phyloP scores from a whole-genome alignment of 2,888 invertebrate genomes.

The Tiliacea aurago region DNA sequence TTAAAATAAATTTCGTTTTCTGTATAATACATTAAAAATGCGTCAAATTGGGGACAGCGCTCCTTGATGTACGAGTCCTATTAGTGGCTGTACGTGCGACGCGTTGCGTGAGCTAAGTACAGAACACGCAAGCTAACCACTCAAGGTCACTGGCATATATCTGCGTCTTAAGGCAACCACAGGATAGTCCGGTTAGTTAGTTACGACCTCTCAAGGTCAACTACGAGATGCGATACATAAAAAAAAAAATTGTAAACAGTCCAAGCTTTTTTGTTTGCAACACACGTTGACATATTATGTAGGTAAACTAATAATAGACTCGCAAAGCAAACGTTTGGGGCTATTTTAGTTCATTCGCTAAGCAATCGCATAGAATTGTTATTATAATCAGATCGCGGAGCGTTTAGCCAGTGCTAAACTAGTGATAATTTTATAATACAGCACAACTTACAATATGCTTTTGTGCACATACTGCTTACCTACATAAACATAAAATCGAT shows the following conservation, averaged over 20 bases:
- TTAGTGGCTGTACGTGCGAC: too few relatives aligned
- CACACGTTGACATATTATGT: constrained; percentile 31
- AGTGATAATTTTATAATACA: neutral
- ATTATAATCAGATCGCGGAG: constrained; percentile 8
- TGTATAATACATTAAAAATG: too few relatives aligned
- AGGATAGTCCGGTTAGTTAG: too few relatives aligned
- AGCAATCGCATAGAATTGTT: constrained; percentile 13
- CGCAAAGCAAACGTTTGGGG: constrained; percentile 12
- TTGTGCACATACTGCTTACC: neutral
- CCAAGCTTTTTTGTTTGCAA: constrained; percentile 39
- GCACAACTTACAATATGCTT: neutral
- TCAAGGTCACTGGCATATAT: too few relatives aligned
- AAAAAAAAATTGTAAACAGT: constrained; percentile 52
- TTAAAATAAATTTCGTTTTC: too few relatives aligned
- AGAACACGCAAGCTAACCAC: too few relatives aligned
- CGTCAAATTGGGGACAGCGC: too few relatives aligned
- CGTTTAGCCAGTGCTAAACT: neutral
- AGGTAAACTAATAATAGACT: neutral
- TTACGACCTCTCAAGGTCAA: too few relatives aligned
- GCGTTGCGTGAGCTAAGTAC: too few relatives aligned
- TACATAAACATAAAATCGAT: neutral
- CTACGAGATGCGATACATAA: too few relatives aligned
- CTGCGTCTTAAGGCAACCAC: too few relatives aligned
- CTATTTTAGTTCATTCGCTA: constrained; percentile 37
- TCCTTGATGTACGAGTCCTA: too few relatives aligned